Evolutionary conservation across 2,888 invertebrate genomes (phyloP).

Genomic region (Branchipolynoe longqiensis): DNA sequence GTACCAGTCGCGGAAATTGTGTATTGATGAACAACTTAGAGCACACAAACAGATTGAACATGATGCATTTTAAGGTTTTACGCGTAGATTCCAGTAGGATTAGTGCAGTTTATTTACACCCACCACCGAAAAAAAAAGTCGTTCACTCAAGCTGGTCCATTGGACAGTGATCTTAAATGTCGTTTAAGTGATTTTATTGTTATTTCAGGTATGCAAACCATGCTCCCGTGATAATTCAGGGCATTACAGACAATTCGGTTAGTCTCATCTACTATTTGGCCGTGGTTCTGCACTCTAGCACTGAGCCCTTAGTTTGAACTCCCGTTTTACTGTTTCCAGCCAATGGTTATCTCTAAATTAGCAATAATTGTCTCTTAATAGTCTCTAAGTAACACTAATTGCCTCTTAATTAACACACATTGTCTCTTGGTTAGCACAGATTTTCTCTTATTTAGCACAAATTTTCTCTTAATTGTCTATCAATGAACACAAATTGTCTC

Average conservation of each 20-base stretch:
- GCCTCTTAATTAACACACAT: too few relatives aligned
- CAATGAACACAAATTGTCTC: too few relatives aligned
- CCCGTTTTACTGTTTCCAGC: neutral
- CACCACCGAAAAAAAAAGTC: neutral
- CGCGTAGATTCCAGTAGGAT: too few relatives aligned
- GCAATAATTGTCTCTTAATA: too few relatives aligned
- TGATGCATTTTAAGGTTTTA: too few relatives aligned
- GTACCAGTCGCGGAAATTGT: too few relatives aligned
- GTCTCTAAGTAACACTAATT: too few relatives aligned
- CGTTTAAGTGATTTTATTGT: neutral
- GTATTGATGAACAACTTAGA: too few relatives aligned
- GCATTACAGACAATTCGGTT: conserved; percentile 76
- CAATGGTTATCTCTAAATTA: neutral
- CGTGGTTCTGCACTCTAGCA: neutral
- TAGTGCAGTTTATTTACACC: neutral
- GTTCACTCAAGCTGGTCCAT: neutral
- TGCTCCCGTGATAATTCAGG: conserved; percentile 75
- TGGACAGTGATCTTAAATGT: neutral
- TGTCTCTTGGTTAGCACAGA: too few relatives aligned
- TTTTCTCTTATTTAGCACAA: too few relatives aligned
- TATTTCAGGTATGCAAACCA: conserved; percentile 77
- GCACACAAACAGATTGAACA: too few relatives aligned
- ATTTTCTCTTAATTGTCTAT: too few relatives aligned
- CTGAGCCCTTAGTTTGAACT: neutral
- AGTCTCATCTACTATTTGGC: conserved; percentile 60